Percentiles rank a stretch among this genome's conserved stretches.
These are phyloP conservation scores for Ctenopoma kingsleyae DNA, from an alignment of 2,797 vertebrate species.

Conservation along the genomic window DNA sequence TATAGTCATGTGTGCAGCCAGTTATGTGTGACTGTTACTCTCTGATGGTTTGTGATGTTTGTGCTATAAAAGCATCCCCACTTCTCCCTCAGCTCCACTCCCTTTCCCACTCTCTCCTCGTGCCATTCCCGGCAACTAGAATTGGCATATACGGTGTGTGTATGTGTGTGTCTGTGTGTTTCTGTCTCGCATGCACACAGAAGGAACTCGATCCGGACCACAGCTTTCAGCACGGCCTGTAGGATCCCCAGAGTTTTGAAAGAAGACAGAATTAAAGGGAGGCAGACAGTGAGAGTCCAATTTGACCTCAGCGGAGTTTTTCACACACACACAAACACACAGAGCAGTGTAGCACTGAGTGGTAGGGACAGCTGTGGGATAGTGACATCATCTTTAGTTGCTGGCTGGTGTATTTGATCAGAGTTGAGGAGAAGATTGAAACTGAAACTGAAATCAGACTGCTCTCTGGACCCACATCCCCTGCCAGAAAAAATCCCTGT, in stretches of 20 bases:
- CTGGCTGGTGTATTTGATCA: slow-evolving; percentile 71
- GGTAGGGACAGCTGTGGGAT: slow-evolving; percentile 75
- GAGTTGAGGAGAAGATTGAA: slow-evolving; percentile 68
- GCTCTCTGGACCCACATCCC: slow-evolving; percentile 62
- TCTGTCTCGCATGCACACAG: slow-evolving; percentile 38
- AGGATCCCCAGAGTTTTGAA: slow-evolving; percentile 68
- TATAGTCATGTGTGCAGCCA: slow-evolving; percentile 25
- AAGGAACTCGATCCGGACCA: slow-evolving; percentile 72
- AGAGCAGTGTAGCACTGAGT: slow-evolving; percentile 54
- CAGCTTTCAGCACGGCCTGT: slow-evolving; percentile 70
- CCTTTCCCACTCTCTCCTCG: slow-evolving; percentile 57
- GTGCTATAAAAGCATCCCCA: slow-evolving; percentile 68
- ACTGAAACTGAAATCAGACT: slow-evolving; percentile 68
- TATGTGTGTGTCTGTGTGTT: slow-evolving; percentile 23
- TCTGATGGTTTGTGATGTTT: slow-evolving; percentile 67
- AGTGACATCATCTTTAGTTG: slow-evolving; percentile 80
- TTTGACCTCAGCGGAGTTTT: slow-evolving; percentile 65
- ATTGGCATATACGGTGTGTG: slow-evolving; percentile 36
- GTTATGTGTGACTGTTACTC: slow-evolving; percentile 51
- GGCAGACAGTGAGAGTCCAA: slow-evolving; percentile 59
- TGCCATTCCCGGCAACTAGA: slow-evolving; percentile 70
- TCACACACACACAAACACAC: slow-evolving; percentile 17
- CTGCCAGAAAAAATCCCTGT: slow-evolving; percentile 51
- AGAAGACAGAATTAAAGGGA: slow-evolving; percentile 63
- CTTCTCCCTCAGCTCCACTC: slow-evolving; percentile 54